Base-by-base conservation (phyloP, 2,113 vertebrate genomes). In the Nesoenas mayeri region DNA sequence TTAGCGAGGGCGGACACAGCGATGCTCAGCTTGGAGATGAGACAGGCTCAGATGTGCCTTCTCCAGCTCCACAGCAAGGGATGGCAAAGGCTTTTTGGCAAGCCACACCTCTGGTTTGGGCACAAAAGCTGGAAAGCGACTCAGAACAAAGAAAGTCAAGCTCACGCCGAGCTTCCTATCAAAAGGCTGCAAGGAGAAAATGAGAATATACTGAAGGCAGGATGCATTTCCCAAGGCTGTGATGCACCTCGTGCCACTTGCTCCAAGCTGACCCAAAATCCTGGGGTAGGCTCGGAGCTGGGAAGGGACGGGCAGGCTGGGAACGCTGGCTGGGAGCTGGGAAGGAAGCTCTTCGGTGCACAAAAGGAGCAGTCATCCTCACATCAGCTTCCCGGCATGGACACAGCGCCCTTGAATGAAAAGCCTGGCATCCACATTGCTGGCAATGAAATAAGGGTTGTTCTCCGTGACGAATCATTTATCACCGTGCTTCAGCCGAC, bases 311-410 rank as follows among this genome's bases (percentile, higher is more conserved):
- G 6, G 44, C 19, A 31, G 67, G 77, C 77, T 79, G 87, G 79
- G 89, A 92, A 88, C 1, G 20, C 22, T 6, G 79, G 50, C 65
- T 36, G 89, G 86, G 51, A 88, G 79, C 61, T 54, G 22, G 65
- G 22, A 2, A 92, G 80, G 91, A 94, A 85, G 81, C 70, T 93
- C 70, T 12, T 36, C 58, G 79, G 61, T 67, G 78, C 96, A 91
- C 91, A 96, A 95, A 94, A 94, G 92, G 73, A 89, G 94, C 91
- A 85, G 85, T 96, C 91, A 94, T 81, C 78, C 73, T 64, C 65
- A 7, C 15, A 42, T 62, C 81, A 89, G 81, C 70, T 44, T 44
- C 85, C 81, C 0, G 0, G 53, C 51, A 82, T 3, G 40, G 71
- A 79, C 79, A 15, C 47, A 62, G 90, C 0, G 1, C 67, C 20